Base-by-base conservation (phyloP, 2,888 invertebrate species). In the Callimorpha dominula region DNA sequence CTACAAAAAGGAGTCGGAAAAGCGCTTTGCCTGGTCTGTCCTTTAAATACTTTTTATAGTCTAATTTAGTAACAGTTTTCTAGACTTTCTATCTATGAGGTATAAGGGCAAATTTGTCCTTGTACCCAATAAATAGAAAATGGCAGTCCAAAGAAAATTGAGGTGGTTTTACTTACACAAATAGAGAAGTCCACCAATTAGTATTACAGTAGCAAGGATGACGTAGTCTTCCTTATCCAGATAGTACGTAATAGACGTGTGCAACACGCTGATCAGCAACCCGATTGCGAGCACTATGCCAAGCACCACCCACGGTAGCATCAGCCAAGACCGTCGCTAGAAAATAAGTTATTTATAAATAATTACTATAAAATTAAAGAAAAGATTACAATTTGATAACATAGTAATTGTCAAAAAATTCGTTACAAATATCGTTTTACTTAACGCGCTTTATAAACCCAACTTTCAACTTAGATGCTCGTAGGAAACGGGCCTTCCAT, bases 301-400 rank as follows among this genome's bases (percentile, higher is more conserved):
- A 69, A 98, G 95, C 67, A 98, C 96, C 57, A 98, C 97, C 97
- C 98, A 98, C 9, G 98, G 98, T 71, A 98, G 96, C 98, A 98
- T 98, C 86, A 98, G 91, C 94, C 97, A 97, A 86, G 97, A 97
- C 86, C 98, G 97, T 86, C 97, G 96, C 98, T 98, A 93, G n/a
- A 96, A 92, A 65, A 17, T n/a, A 20, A 31, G 31, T 31, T 31
- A 31, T 31, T 31, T 31, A 1, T 31, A 1, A 1, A 31, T 31
- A 31, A 31, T 31, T 31, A 31, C 31, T 1, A 31, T 31, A 31
- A 31, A 31, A 31, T 31, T 31, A 31, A 31, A 31, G 31, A 31
- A 31, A 31, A 31, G 1, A 31, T 31, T 31, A 1, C 2, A 31
- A 1, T 31, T 31, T 31, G 31, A 31, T 31, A n/a, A n/a, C n/a